phyloP scores from a whole-genome alignment of 2,888 invertebrate species.

The Mimas tiliae region DNA sequence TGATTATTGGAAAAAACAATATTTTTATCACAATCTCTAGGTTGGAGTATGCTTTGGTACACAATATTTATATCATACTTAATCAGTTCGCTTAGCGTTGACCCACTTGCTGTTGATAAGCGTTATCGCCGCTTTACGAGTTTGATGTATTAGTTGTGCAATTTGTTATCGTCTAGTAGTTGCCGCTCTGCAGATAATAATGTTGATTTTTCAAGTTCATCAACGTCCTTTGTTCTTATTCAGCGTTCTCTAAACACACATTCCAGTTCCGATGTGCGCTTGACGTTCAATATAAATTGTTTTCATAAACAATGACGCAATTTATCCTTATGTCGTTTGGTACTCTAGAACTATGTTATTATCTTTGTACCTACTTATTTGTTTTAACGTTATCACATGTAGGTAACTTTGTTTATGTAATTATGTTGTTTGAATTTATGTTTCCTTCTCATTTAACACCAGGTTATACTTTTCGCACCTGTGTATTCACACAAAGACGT shows the following conservation, averaged over 20 bases:
- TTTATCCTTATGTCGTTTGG: conserved; percentile 47
- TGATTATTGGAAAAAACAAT: conserved; percentile 46
- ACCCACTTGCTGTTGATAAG: conserved; percentile 74
- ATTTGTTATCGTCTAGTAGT: conserved; percentile 62
- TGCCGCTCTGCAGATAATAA: conserved; percentile 52
- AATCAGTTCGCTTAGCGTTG: conserved; percentile 63
- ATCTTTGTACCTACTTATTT: conserved; percentile 39
- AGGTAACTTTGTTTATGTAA: conserved; percentile 37
- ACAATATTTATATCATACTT: conserved; percentile 44
- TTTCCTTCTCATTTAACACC: conserved; percentile 38
- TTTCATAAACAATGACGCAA: conserved; percentile 59
- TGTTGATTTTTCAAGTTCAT: conserved; percentile 66
- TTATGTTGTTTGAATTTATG: conserved; percentile 32
- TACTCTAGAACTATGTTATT: conserved; percentile 45
- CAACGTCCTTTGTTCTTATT: conserved; percentile 60
- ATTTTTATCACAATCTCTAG: conserved; percentile 44
- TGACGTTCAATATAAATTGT: conserved; percentile 49
- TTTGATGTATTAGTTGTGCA: conserved; percentile 71
- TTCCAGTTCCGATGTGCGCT: conserved; percentile 50
- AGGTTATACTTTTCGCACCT: conserved; percentile 7
- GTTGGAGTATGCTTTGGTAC: conserved; percentile 38
- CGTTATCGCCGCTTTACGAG: conserved; percentile 62
- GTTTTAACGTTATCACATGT: conserved; percentile 35
- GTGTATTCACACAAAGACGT: conserved; percentile 9
- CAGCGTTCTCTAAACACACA: conserved; percentile 53